A percentile compares a stretch with the other conserved stretches of the same genome.
Evolutionary conservation across 2,797 vertebrate genomes (phyloP).

Genomic region (Rhinophrynus dorsalis): DNA sequence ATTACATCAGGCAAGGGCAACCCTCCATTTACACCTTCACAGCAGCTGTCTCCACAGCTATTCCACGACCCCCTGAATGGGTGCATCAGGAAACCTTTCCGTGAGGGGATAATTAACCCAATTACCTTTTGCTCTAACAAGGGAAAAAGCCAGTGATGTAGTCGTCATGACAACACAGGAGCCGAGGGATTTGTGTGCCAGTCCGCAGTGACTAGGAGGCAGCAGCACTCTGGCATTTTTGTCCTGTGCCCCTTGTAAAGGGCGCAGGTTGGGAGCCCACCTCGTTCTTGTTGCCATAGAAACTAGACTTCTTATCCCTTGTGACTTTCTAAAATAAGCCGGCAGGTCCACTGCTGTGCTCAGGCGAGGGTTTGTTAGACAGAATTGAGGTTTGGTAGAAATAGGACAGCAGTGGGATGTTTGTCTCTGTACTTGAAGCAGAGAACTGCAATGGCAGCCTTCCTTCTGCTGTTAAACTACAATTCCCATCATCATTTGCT

Average conservation of each 20-base stretch:
- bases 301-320: conserved; percentile 1
- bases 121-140: conserved; percentile 60
- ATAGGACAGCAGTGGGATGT: too few relatives aligned
- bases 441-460: too few relatives aligned
- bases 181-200: conserved; percentile 14
- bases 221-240: conserved; percentile 2
- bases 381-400: neutral
- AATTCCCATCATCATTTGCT: too few relatives aligned
- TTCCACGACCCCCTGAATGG: conserved; percentile 18
- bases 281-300: conserved; percentile 17
- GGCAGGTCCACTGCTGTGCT: neutral
- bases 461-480: too few relatives aligned
- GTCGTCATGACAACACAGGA: conserved; percentile 61
- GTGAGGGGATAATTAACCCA: conserved; percentile 60
- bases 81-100: conserved; percentile 40
- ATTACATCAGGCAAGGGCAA: too few relatives aligned
- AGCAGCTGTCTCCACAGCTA: conserved; percentile 5
- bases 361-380: neutral
- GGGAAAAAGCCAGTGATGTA: conserved; percentile 52
- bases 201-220: neutral
- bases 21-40: too few relatives aligned
- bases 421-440: too few relatives aligned
- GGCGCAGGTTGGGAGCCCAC: neutral
- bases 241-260: conserved; percentile 14
- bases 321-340: neutral